Evolutionary conservation across 1,140 invertebrate species (phyloP).

Genomic region (Sitophilus oryzae): DNA sequence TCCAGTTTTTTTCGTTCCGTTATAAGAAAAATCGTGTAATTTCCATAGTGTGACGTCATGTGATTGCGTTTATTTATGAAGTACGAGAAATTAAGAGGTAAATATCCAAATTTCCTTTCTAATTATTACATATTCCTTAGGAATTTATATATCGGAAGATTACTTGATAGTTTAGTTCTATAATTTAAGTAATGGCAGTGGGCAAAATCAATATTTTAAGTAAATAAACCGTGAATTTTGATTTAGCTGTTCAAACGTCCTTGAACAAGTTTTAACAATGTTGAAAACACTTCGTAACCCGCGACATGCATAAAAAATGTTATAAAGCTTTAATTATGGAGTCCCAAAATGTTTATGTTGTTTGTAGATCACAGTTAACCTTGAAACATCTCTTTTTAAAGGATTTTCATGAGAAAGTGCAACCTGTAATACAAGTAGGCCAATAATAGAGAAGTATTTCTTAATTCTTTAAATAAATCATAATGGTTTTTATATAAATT

Average conservation of each 20-base stretch:
- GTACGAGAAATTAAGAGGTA: constrained; percentile 30
- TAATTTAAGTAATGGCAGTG: constrained; percentile 21
- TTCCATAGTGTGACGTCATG: constrained; percentile 34
- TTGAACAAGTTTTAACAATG: constrained; percentile 31
- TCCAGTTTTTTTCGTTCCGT: constrained; percentile 21
- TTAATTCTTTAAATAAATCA: constrained; percentile 25
- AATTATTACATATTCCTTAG: not conserved
- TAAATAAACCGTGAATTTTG: constrained; percentile 22
- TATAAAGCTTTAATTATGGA: constrained; percentile 12
- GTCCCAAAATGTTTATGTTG: constrained; percentile 9
- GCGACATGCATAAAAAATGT: constrained; percentile 14
- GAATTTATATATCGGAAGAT: not conserved
- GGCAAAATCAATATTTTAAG: constrained; percentile 18
- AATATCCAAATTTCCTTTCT: constrained; percentile 15
- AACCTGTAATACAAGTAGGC: constrained; percentile 26
- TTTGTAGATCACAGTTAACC: constrained; percentile 10
- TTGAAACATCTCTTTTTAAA: constrained; percentile 25
- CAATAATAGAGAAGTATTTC: constrained; percentile 24
- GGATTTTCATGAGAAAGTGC: constrained; percentile 21
- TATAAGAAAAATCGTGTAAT: constrained; percentile 20
- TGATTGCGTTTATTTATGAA: constrained; percentile 35
- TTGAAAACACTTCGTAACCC: constrained; percentile 16
- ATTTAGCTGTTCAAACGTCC: constrained; percentile 29
- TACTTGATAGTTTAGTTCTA: not conserved
- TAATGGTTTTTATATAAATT: constrained; percentile 21